Evolutionary conservation across 2,888 invertebrate species (phyloP).

Genomic region (Drosophila mimetica): DNA sequence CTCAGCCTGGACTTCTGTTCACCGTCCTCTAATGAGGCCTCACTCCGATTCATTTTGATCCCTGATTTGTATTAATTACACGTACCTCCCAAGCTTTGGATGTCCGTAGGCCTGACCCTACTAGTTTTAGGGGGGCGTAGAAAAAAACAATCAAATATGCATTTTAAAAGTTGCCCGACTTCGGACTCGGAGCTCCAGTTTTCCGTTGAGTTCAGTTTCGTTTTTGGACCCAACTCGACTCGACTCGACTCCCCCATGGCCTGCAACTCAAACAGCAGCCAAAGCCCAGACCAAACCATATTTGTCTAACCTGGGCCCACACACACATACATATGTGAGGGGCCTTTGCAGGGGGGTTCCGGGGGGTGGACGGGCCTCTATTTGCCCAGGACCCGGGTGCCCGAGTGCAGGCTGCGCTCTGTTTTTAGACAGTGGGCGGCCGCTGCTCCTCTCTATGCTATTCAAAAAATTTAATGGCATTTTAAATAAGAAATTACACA

Average conservation of each 20-base stretch:
- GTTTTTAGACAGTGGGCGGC: conserved; percentile 59
- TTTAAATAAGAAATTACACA: conserved; percentile 85
- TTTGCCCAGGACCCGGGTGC: conserved; percentile 58
- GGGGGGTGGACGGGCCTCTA: conserved; percentile 50
- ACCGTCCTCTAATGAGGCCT: conserved; percentile 60
- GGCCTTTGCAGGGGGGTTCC: neutral
- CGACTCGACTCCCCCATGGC: conserved; percentile 58
- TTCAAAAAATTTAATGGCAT: conserved; percentile 84
- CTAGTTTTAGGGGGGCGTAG: neutral
- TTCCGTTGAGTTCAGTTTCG: conserved; percentile 29
- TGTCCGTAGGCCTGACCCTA: conserved; percentile 35
- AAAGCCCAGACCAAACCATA: conserved; percentile 68
- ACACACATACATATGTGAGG: conserved; percentile 37
- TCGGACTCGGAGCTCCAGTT: conserved; percentile 26
- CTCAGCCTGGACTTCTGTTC: conserved; percentile 5
- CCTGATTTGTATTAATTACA: conserved; percentile 52
- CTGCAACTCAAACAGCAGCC: conserved; percentile 71
- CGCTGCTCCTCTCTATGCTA: conserved; percentile 69
- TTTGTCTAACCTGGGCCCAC: conserved; percentile 76
- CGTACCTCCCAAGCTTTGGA: conserved; percentile 3
- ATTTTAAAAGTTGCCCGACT: conserved; percentile 72
- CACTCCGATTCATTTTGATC: conserved; percentile 35
- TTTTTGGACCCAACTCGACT: conserved; percentile 41
- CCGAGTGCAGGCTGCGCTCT: conserved; percentile 76
- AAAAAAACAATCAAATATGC: conserved; percentile 75